Conservation (phyloP, 2,888 invertebrate species). For the Caenorhabditis becei region DNA sequence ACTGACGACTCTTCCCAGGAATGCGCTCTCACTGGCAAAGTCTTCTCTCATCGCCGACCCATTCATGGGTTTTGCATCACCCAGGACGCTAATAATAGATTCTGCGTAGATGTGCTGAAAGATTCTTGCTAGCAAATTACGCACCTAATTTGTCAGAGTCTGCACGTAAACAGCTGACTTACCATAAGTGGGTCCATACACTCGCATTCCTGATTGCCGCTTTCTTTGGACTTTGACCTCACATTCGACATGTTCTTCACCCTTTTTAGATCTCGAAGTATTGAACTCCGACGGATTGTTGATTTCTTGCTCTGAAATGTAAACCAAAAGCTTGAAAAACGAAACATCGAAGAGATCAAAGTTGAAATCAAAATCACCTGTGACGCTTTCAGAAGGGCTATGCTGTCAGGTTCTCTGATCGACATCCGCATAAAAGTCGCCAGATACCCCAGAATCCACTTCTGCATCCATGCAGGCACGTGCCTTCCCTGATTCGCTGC, state of each 20-base stretch:
- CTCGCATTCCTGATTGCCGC: constrained; percentile 67
- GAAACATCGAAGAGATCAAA: not conserved
- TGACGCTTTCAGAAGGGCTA: constrained; percentile 78
- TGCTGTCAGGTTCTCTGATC: constrained; percentile 80
- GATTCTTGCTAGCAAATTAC: not conserved
- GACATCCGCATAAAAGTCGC: constrained; percentile 79
- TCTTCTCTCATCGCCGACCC: constrained; percentile 46
- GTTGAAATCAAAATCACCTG: constrained; percentile 73
- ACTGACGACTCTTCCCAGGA: constrained; percentile 73
- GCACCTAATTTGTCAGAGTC: not conserved
- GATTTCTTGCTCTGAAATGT: constrained; percentile 74
- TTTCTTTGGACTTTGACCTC: constrained; percentile 62
- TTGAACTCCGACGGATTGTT: constrained; percentile 77
- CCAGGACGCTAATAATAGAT: constrained; percentile 38
- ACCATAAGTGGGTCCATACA: constrained; percentile 66
- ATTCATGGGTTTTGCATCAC: constrained; percentile 39
- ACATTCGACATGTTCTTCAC: constrained; percentile 79
- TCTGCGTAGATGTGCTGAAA: constrained; percentile 60
- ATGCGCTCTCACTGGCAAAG: constrained; percentile 72
- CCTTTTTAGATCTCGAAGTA: constrained; percentile 78
- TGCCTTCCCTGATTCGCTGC: constrained; percentile 77
- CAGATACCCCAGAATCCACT: constrained; percentile 79
- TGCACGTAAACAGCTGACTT: constrained; percentile 23
- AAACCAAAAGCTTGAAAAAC: too few relatives aligned
- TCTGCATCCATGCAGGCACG: constrained; percentile 74